Conservation (phyloP, 1,140 invertebrate genomes). For the Procambarus clarkii region DNA sequence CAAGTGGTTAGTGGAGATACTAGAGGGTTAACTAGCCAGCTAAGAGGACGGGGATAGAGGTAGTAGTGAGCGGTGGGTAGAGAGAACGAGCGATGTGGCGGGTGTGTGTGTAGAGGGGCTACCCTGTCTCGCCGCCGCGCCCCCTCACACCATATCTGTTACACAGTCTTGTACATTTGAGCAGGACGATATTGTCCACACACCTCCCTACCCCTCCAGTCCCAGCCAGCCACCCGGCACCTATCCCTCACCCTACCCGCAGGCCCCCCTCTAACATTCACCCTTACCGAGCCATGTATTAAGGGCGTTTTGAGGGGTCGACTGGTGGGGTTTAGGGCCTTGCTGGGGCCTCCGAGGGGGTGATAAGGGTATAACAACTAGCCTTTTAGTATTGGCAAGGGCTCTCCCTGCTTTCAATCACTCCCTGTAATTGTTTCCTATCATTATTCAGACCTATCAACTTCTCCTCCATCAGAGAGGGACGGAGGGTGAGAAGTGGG, state of each 20-base stretch:
- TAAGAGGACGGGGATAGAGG: neutral
- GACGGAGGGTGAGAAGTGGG: neutral
- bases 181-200: neutral
- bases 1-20: neutral
- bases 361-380: conserved; percentile 38
- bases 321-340: neutral
- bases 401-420: conserved; percentile 34
- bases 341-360: neutral
- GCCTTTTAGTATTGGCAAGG: conserved; percentile 39
- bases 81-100: neutral
- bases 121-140: neutral
- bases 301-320: neutral
- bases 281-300: neutral
- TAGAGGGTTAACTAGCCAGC: neutral
- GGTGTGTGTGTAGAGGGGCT: neutral
- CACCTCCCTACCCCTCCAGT: neutral
- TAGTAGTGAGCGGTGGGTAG: neutral
- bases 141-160: conserved; percentile 32
- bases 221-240: neutral
- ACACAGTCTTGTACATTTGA: conserved; percentile 26
- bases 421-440: conserved; percentile 41
- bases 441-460: conserved; percentile 40
- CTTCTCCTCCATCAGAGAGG: conserved; percentile 22
- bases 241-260: neutral
- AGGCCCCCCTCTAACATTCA: neutral